Conservation (phyloP, 2,113 vertebrate species). For the Barnardius zonarius region DNA sequence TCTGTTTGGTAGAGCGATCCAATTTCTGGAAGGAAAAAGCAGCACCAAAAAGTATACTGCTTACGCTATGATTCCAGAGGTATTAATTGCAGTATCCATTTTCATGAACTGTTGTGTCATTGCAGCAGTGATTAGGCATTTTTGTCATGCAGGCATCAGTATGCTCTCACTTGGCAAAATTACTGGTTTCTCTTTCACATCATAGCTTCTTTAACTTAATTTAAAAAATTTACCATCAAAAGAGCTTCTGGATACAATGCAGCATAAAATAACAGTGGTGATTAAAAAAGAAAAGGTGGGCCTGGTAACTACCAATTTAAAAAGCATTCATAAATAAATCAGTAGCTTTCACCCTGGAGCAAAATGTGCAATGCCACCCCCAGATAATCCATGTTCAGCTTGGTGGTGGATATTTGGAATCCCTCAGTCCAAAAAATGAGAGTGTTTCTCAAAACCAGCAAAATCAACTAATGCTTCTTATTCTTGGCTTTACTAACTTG, state of each 20-base stretch:
- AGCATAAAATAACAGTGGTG: not conserved
- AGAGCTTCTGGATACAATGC: not conserved
- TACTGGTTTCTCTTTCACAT: not conserved
- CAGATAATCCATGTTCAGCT: not conserved
- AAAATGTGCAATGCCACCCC: not conserved
- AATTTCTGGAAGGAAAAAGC: not conserved
- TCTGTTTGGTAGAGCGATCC: not conserved
- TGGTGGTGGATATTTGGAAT: not conserved
- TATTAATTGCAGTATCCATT: not conserved
- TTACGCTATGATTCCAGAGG: not conserved
- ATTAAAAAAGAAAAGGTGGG: not conserved
- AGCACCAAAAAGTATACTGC: not conserved
- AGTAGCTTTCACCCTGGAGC: not conserved
- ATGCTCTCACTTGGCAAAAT: not conserved
- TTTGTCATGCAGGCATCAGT: not conserved
- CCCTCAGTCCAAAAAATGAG: not conserved
- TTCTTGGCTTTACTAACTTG: slow-evolving; percentile 58
- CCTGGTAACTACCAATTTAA: not conserved
- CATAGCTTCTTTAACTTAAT: not conserved
- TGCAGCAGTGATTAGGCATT: not conserved
- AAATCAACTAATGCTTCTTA: slow-evolving; percentile 29
- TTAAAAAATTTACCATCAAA: not conserved
- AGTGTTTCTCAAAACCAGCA: not conserved
- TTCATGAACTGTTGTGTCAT: not conserved
- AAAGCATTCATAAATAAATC: not conserved